phyloP scores from a whole-genome alignment of 1,140 invertebrate species.

The Drosophila auraria region DNA sequence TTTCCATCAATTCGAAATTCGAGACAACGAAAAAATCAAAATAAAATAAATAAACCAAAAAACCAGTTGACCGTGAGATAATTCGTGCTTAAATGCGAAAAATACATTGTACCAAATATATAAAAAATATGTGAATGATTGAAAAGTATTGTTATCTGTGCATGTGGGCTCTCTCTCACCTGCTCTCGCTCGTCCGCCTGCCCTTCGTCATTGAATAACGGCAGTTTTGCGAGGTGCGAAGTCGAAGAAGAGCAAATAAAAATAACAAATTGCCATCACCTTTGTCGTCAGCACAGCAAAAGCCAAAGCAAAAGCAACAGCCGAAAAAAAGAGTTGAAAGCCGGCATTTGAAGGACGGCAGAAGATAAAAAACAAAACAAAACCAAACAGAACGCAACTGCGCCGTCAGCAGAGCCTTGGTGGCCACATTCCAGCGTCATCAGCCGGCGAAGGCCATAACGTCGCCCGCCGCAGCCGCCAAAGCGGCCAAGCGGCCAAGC shows the following conservation, averaged over 20 bases:
- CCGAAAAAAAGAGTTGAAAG: constrained; percentile 17
- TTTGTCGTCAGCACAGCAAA: constrained; percentile 32
- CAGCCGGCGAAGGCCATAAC: constrained; percentile 35
- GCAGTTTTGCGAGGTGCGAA: constrained; percentile 44
- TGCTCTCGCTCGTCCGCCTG: constrained; percentile 3
- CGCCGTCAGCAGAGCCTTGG: constrained; percentile 42
- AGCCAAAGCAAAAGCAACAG: constrained; percentile 19
- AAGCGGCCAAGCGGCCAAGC: constrained; percentile 38
- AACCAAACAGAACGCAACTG: constrained; percentile 45
- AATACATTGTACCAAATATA: constrained; percentile 13
- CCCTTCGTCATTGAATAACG: constrained; percentile 52
- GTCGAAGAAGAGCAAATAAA: constrained; percentile 43
- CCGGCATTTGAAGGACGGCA: constrained; percentile 36
- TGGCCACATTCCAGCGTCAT: constrained; percentile 50
- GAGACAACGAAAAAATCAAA: constrained; percentile 8
- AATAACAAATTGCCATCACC: constrained; percentile 44
- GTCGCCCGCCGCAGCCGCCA: constrained; percentile 12
- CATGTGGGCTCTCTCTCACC: neutral
- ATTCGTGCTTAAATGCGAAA: constrained; percentile 31
- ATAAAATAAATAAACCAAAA: constrained; percentile 4
- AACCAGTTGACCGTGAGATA: constrained; percentile 55
- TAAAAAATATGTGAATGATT: constrained; percentile 44
- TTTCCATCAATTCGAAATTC: constrained; percentile 24
- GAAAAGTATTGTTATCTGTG: constrained; percentile 24
- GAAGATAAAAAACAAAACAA: constrained; percentile 9